phyloP scores from a whole-genome alignment of 2,797 vertebrate species.

The Tarsius wallacei region DNA sequence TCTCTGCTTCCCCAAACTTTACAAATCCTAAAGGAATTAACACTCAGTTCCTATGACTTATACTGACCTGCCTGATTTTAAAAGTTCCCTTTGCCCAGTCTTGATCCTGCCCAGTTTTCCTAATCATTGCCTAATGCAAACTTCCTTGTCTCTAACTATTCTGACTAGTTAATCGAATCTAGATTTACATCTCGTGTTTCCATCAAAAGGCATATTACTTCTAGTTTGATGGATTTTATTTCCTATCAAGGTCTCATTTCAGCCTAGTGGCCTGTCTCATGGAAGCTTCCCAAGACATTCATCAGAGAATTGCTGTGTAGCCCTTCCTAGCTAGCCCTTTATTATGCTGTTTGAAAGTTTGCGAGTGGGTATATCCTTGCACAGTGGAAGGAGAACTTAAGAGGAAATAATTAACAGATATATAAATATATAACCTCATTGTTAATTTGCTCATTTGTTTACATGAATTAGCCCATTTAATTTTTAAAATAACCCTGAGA shows the following conservation, averaged over 20 bases:
- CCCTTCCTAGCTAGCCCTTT: background rate
- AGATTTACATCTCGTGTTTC: background rate
- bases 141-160: background rate
- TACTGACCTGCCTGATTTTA: background rate
- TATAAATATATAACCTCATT: background rate
- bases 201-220: background rate
- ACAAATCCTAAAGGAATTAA: background rate
- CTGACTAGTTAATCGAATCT: background rate
- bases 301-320: background rate
- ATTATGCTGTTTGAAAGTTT: background rate
- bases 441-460: background rate
- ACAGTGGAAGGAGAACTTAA: background rate
- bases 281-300: background rate
- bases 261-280: background rate
- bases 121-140: background rate
- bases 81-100: background rate
- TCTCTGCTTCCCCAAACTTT: background rate
- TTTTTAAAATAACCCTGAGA: conserved; percentile 21
- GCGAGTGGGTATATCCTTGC: background rate
- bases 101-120: background rate
- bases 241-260: background rate
- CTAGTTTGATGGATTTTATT: background rate
- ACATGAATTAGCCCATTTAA: background rate
- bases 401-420: background rate
- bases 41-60: background rate